Base-by-base conservation (phyloP, 2,888 invertebrate genomes). In the Antheraea yamamai region DNA sequence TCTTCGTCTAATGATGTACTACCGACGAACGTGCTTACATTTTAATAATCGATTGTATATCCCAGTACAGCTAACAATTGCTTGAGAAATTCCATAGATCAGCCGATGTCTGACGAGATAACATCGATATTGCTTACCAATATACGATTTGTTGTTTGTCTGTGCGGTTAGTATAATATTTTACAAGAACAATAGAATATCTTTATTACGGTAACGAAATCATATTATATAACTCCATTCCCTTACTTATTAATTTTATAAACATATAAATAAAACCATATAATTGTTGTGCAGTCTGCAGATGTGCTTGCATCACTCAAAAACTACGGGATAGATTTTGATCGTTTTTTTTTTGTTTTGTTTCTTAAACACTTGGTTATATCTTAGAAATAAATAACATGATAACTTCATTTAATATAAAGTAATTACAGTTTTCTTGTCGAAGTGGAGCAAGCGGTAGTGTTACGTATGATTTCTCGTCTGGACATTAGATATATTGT, bases 1-100 rank as follows among this genome's bases (percentile, higher is more conserved):
- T 58, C 78, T 73, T 71, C 78, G 78, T 75, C 87, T 89, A 90
- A 90, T 89, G 88, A 90, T 86, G 86, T 87, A 86, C 88, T 88
- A 87, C 87, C 83, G 83, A 84, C 82, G 86, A 86, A 85, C 86
- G 84, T 87, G 88, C 85, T 90, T 90, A 92, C 89, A 89, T 90
- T 91, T 90, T 90, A 91, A 92, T 91, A 90, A 92, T 90, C 88
- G 87, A 88, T 88, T 88, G 88, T 88, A 87, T 87, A 87, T 85
- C 83, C 83, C 81, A 79, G 80, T 81, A 78, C 71, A 78, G 81
- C 81, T 83, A 87, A 88, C 88, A 88, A 89, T 89, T 85, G 83
- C 80, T 87, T 87, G 85, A 86, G 87, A 87, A 88, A 89, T 86
- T 85, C 85, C 82, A 78, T 81, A 79, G 78, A 81, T 82, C 84